phyloP scores from a whole-genome alignment of 2,797 vertebrate genomes.

The Uromys caudimaculatus region DNA sequence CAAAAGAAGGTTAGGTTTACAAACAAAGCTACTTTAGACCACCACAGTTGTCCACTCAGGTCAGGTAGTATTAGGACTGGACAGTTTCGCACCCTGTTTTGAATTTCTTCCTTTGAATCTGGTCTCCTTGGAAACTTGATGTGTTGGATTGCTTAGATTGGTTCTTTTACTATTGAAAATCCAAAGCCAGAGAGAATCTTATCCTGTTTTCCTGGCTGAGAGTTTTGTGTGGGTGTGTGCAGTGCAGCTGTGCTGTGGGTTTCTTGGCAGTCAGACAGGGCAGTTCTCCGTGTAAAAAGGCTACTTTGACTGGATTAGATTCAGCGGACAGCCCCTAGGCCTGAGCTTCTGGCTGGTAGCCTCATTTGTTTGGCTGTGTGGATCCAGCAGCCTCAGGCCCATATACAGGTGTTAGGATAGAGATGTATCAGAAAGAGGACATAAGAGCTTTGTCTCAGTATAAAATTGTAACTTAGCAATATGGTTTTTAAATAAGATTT shows the following conservation, averaged over 20 bases:
- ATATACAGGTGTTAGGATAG: conserved; percentile 19
- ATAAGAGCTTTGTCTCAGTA: conserved; percentile 47
- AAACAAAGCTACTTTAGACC: background rate
- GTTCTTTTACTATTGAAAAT: conserved; percentile 53
- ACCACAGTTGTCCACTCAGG: background rate
- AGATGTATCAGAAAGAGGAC: conserved; percentile 36
- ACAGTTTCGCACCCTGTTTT: background rate
- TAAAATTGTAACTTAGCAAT: conserved; percentile 48
- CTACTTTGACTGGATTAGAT: conserved; percentile 59
- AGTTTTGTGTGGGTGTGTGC: conserved; percentile 75
- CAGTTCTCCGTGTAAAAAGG: conserved; percentile 54
- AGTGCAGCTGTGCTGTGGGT: conserved; percentile 67
- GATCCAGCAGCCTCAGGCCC: conserved; percentile 37
- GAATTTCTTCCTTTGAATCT: conserved; percentile 30
- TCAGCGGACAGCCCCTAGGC: conserved; percentile 15
- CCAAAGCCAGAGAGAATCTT: conserved; percentile 45
- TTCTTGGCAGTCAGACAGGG: conserved; percentile 73
- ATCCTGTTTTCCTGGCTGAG: conserved; percentile 57
- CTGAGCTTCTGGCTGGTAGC: conserved; percentile 18
- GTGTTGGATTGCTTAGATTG: background rate
- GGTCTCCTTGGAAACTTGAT: background rate
- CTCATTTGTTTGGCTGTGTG: conserved; percentile 51
- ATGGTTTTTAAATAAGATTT: conserved; percentile 81
- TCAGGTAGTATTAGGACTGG: background rate
- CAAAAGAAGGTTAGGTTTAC: background rate